Percentiles rank a stretch among this genome's conserved stretches.
Conservation (phyloP, 2,797 vertebrate genomes). For the Danio choprae region DNA sequence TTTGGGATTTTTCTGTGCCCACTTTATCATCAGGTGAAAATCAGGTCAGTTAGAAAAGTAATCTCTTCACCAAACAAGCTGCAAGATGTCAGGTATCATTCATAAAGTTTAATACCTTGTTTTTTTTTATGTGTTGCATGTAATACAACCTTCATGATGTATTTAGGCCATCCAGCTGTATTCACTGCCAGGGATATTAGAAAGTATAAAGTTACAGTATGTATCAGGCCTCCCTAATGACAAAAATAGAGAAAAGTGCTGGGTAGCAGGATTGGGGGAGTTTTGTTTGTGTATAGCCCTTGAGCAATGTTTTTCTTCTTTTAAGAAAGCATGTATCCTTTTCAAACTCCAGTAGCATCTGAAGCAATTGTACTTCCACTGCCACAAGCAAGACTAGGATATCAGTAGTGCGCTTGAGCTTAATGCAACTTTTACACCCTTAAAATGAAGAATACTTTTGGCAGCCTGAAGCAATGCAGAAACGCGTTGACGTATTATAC, state of each 20-base stretch:
- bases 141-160: conserved; percentile 4
- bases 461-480: conserved; percentile 11
- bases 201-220: conserved; percentile 17
- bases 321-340: conserved; percentile 15
- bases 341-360: conserved; percentile 12
- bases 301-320: conserved; percentile 15
- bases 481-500: background rate
- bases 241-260: conserved; percentile 17
- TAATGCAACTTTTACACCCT: conserved; percentile 11
- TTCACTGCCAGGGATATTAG: conserved; percentile 5
- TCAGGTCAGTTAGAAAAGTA: background rate
- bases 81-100: background rate
- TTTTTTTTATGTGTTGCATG: background rate
- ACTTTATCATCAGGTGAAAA: background rate
- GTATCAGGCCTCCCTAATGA: conserved; percentile 6
- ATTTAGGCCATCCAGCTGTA: conserved; percentile 23
- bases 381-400: conserved; percentile 14
- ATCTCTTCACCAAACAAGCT: background rate
- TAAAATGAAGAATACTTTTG: conserved; percentile 12
- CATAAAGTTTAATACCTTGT: background rate
- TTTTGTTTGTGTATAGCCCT: conserved; percentile 27
- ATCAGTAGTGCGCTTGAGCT: conserved; percentile 13
- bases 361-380: background rate
- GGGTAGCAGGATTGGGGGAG: background rate
- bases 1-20: background rate